Base-by-base conservation (phyloP, 2,888 invertebrate species). In the Clanis bilineata region DNA sequence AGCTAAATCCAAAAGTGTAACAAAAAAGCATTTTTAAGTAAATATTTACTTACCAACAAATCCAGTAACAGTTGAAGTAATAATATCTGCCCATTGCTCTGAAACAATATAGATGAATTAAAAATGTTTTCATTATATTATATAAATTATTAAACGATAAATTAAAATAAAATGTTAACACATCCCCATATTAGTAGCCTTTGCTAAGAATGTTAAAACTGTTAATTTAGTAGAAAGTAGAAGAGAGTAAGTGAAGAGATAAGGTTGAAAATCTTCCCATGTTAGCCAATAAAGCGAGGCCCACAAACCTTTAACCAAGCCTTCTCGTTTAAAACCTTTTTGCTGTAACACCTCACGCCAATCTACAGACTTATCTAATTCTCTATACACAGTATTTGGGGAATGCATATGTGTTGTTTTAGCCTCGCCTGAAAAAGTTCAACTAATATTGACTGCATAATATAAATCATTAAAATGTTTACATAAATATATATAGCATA, bases 341-440 rank as follows among this genome's bases (percentile, higher is more conserved):
- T 86, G 84, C 60, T 78, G 84, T 73, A 90, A 79, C 51, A 91
- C 80, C 60, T 90, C 88, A 66, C 78, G 82, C 91, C 91, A 91
- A 86, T 91, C 89, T 88, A 91, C 88, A 62, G 91, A 91, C 69
- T 85, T 88, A 89, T 91, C 91, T 91, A 91, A 88, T 74, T 91
- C 90, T 85, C 77, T 90, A 82, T 91, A 91, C 64, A 80, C 77
- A 69, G 80, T 72, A 79, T 87, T 90, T 74, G 90, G 89, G 76
- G 89, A 89, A 69, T 82, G 80, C 63, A 83, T 74, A 76, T 83
- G 79, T 70, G 86, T 73, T 65, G 80, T 72, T 73, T 79, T 86
- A 78, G 73, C 73, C 64, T 89, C 85, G 80, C 89, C 91, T 91
- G 91, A 90, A 90, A 90, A 86, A 80, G 32, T 25, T 38, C 51